These are phyloP conservation scores for Phataginus tetradactyla DNA, from an alignment of 2,797 vertebrate genomes.

Conservation along the genomic window DNA sequence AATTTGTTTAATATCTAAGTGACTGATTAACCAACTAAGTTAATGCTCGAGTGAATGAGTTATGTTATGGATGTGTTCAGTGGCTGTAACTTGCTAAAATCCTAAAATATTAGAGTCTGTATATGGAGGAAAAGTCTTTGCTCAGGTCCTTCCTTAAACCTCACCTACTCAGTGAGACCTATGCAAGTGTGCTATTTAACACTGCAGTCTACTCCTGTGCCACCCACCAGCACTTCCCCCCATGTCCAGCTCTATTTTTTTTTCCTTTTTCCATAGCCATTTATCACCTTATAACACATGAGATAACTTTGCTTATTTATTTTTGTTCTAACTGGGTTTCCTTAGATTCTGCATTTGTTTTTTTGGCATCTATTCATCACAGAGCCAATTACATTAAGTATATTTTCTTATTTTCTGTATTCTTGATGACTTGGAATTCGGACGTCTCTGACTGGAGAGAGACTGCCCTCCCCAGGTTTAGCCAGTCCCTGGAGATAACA, in stretches of 20 bases:
- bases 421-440: not conserved
- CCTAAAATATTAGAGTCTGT: constrained; percentile 1
- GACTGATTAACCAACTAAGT: not conserved
- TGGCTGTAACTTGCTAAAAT: not conserved
- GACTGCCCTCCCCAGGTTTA: not conserved
- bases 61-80: not conserved
- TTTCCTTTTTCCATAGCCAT: not conserved
- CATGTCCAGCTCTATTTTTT: not conserved
- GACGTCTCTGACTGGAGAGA: not conserved
- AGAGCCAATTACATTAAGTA: not conserved
- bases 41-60: not conserved
- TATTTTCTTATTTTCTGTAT: not conserved
- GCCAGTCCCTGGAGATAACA: not conserved
- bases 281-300: not conserved
- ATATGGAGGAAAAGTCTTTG: not conserved
- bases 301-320: not conserved
- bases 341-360: not conserved
- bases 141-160: not conserved
- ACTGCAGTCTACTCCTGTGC: not conserved
- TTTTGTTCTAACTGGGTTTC: not conserved
- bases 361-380: not conserved
- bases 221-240: not conserved
- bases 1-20: not conserved
- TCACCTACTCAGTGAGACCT: not conserved
- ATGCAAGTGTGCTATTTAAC: not conserved